These are phyloP conservation scores for Hoplodrina ambigua DNA, from an alignment of 2,888 invertebrate genomes.

Conservation along the genomic window DNA sequence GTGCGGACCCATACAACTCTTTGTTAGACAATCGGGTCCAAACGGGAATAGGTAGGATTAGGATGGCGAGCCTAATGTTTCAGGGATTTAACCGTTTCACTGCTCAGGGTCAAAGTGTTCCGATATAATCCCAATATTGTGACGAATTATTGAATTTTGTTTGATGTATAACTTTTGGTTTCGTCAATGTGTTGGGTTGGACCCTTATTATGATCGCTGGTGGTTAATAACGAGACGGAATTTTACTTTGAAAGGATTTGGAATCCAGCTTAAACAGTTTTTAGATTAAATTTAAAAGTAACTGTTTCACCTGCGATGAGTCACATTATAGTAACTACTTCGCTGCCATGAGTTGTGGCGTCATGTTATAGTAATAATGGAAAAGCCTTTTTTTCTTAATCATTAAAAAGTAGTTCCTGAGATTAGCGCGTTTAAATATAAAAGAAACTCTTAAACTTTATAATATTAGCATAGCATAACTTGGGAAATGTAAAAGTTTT, in stretches of 20 bases:
- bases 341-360: no score
- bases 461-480: no score
- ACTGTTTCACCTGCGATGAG: no score
- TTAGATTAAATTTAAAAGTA: not conserved
- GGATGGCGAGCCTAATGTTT: constrained; percentile 72
- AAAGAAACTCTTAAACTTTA: no score
- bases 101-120: constrained; percentile 52
- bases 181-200: not conserved
- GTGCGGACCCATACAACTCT: constrained; percentile 76
- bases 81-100: constrained; percentile 60
- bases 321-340: no score
- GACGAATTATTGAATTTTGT: constrained; percentile 68
- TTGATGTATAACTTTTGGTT: constrained; percentile 35
- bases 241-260: not conserved
- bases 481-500: not conserved
- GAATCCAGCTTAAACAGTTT: not conserved
- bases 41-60: constrained; percentile 75
- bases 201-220: not conserved
- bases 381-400: no score
- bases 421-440: no score
- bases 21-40: constrained; percentile 72
- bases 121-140: constrained; percentile 64
- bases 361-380: no score
- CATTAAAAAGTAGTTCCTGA: no score
- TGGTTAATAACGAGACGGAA: not conserved